Conservation (phyloP, 2,113 vertebrate species). For the Platysteira castanea region DNA sequence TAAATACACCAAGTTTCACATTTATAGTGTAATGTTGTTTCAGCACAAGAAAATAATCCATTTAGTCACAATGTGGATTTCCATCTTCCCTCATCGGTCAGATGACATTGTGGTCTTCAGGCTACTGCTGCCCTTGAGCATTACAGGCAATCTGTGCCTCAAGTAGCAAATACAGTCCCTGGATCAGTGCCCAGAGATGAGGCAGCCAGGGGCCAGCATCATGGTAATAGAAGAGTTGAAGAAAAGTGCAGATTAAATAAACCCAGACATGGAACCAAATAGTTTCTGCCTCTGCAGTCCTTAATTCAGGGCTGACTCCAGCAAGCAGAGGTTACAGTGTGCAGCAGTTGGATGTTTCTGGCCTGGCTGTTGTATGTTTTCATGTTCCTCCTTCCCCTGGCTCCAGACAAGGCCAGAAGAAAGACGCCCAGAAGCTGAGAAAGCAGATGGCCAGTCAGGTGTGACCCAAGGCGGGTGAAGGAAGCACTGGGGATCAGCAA, state of each 20-base stretch:
- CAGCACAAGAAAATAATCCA: background rate
- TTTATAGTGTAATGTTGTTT: background rate
- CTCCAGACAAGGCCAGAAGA: background rate
- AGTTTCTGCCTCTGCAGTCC: background rate
- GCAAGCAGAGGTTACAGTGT: accelerated
- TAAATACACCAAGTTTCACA: background rate
- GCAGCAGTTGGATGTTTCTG: background rate
- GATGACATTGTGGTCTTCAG: background rate
- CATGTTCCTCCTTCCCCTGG: background rate
- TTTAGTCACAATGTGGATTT: accelerated
- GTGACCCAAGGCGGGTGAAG: background rate
- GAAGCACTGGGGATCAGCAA: background rate
- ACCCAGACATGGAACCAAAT: background rate
- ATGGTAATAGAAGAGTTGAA: background rate
- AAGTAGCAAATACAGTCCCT: background rate
- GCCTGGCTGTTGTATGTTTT: background rate
- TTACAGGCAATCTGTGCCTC: background rate
- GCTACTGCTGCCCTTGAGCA: background rate
- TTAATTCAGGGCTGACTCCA: background rate
- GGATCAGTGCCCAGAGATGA: background rate
- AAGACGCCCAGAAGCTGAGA: background rate
- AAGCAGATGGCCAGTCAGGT: background rate
- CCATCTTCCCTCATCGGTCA: accelerated
- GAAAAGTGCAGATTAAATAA: background rate
- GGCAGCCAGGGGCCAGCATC: background rate